Evolutionary conservation across 2,888 invertebrate species (phyloP).

Genomic region (Philopedon plagiatum): DNA sequence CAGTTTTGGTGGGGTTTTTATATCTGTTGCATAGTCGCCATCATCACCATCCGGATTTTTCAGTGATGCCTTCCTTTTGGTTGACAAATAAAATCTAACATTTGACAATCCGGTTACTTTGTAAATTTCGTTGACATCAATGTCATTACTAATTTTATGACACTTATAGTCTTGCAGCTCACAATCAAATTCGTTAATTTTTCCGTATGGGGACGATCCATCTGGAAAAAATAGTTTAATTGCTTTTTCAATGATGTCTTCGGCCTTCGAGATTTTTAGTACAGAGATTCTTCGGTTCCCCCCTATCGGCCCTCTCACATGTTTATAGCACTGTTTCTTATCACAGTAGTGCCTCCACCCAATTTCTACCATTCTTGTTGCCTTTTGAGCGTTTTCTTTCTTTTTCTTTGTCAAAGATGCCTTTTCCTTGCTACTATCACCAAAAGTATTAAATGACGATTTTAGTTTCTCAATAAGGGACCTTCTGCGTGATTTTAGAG

Average conservation of each 20-base stretch:
- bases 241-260: neutral
- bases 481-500: neutral
- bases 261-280: neutral
- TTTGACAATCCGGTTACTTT: neutral
- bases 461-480: neutral
- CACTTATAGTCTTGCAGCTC: neutral
- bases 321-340: neutral
- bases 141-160: neutral
- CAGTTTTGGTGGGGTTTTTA: constrained; percentile 1
- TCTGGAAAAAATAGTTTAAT: neutral
- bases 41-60: neutral
- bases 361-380: neutral
- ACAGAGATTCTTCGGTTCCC: neutral
- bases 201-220: neutral
- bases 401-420: neutral
- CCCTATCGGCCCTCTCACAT: neutral
- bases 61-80: neutral
- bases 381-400: neutral
- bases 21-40: neutral
- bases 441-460: neutral
- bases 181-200: neutral
- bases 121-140: neutral
- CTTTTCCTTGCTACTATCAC: neutral
- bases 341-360: neutral
- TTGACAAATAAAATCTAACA: neutral